Percentiles rank a stretch among this genome's conserved stretches.
Conservation (phyloP, 1,140 invertebrate genomes). For the Aradophagus sp. region DNA sequence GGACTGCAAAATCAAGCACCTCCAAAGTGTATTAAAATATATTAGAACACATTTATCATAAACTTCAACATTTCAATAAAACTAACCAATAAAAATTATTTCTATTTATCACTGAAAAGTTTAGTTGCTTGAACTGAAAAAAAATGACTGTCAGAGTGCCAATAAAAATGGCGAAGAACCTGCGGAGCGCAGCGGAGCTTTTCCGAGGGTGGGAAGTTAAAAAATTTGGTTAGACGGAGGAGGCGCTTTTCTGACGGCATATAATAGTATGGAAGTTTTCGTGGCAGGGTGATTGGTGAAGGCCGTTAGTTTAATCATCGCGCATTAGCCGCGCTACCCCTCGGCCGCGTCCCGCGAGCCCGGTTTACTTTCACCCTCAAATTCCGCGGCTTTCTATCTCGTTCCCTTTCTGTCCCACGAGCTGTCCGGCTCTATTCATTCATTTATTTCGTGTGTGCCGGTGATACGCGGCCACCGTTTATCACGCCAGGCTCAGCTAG, state of each 20-base stretch:
- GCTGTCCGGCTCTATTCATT: constrained; percentile 52
- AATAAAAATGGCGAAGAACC: constrained; percentile 40
- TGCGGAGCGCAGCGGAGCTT: constrained; percentile 38
- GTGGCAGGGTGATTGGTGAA: constrained; percentile 73
- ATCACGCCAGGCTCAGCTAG: constrained; percentile 60
- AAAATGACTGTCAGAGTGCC: too few species aligned
- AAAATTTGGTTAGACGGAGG: constrained; percentile 55
- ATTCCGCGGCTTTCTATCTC: constrained; percentile 64
- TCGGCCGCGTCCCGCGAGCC: constrained; percentile 59
- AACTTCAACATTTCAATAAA: too few species aligned
- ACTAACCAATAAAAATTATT: too few species aligned
- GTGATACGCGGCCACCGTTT: constrained; percentile 65
- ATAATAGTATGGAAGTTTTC: constrained; percentile 63
- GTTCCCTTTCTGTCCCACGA: constrained; percentile 56
- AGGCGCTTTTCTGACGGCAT: constrained; percentile 43
- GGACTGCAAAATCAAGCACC: too few species aligned
- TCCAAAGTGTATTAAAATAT: too few species aligned
- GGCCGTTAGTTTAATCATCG: constrained; percentile 75
- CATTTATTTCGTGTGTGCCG: constrained; percentile 58
- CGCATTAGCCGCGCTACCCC: constrained; percentile 72
- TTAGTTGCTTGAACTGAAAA: too few species aligned
- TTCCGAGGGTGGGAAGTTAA: too few species aligned
- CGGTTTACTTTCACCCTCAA: constrained; percentile 69
- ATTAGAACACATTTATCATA: too few species aligned
- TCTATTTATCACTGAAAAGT: too few species aligned